These are phyloP conservation scores for Anaspis maculata DNA, from an alignment of 2,888 invertebrate genomes.

Conservation along the genomic window DNA sequence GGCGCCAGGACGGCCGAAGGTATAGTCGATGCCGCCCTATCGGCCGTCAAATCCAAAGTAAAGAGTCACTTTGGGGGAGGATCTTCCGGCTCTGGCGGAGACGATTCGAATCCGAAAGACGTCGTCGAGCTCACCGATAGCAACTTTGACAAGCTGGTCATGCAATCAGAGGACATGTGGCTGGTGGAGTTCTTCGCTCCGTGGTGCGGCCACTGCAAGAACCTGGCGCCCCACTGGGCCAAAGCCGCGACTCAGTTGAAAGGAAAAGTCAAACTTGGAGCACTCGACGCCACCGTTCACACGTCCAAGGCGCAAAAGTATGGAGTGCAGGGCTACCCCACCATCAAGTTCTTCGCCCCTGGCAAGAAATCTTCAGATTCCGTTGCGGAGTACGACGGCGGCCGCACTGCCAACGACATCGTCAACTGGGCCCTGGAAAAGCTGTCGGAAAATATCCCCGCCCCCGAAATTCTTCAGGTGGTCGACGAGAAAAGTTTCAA, in stretches of 20 bases:
- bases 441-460: conserved; percentile 74
- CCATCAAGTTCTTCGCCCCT: conserved; percentile 84
- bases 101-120: conserved; percentile 45
- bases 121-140: conserved; percentile 92
- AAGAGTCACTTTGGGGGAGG: conserved; percentile 58
- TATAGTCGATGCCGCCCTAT: conserved; percentile 78
- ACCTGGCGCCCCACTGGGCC: conserved; percentile 93
- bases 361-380: conserved; percentile 63
- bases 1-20: conserved; percentile 80
- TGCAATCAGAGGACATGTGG: conserved; percentile 93
- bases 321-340: conserved; percentile 89
- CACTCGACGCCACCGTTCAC: conserved; percentile 92
- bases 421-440: conserved; percentile 85
- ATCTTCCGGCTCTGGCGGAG: conserved; percentile 23
- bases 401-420: conserved; percentile 82
- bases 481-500: conserved; percentile 55
- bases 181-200: conserved; percentile 96
- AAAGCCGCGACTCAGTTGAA: conserved; percentile 89
- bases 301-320: conserved; percentile 72
- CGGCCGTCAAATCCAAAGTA: conserved; percentile 67
- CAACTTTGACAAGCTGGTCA: conserved; percentile 88
- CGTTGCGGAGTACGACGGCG: conserved; percentile 84
- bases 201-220: conserved; percentile 97
- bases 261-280: conserved; percentile 94
- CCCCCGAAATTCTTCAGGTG: conserved; percentile 72